These are phyloP conservation scores for Tanypteryx hageni DNA, from an alignment of 2,888 invertebrate species.

Conservation along the genomic window DNA sequence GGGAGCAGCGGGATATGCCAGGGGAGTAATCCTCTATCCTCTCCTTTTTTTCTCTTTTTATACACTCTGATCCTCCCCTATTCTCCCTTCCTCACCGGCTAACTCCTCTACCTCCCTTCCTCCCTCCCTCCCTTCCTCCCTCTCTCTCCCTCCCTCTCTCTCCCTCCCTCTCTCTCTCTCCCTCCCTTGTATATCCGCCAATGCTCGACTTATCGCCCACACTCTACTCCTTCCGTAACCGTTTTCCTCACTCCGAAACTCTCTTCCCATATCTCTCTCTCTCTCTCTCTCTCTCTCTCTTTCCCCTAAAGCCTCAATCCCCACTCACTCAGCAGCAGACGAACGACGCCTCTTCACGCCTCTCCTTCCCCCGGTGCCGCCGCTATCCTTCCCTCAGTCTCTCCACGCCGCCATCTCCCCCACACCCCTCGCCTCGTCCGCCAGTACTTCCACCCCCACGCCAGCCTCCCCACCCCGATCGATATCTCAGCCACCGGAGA, in stretches of 20 bases:
- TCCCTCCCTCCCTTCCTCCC: not conserved
- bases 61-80: too few species aligned
- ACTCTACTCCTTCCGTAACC: not conserved
- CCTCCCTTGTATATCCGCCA: not conserved
- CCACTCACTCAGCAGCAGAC: conserved; percentile 34
- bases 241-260: not conserved
- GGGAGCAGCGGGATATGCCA: too few species aligned
- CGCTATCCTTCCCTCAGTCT: too few species aligned
- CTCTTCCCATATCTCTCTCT: not conserved
- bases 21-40: too few species aligned
- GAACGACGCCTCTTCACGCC: conserved; percentile 43
- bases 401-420: not conserved
- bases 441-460: not conserved
- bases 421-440: not conserved
- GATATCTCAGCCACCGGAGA: conserved; percentile 30
- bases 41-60: too few species aligned
- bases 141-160: not conserved
- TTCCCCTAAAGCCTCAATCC: not conserved
- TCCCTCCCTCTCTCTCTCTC: not conserved
- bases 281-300: not conserved
- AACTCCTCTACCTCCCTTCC: not conserved
- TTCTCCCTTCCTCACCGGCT: too few species aligned
- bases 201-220: conserved; percentile 1
- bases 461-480: not conserved
- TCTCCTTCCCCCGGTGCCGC: not conserved